These are phyloP conservation scores for Phrynosoma blainvillii DNA, from an alignment of 2,113 vertebrate genomes.

Conservation along the genomic window DNA sequence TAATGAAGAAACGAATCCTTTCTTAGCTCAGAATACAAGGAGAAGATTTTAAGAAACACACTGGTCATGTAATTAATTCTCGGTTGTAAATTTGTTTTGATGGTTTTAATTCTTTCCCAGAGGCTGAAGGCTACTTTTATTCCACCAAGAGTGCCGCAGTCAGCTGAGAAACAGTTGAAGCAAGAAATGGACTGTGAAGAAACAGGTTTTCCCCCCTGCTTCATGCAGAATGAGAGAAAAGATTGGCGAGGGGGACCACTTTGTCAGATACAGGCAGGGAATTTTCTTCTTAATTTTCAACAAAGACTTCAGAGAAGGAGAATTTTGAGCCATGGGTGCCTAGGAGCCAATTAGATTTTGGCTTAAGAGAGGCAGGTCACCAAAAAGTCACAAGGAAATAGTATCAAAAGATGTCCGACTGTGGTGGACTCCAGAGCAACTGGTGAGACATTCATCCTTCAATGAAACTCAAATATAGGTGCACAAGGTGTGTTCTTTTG, in stretches of 20 bases:
- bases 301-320: constrained; percentile 12
- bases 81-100: constrained; percentile 70
- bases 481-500: background rate
- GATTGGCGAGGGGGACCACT: background rate
- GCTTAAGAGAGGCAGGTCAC: background rate
- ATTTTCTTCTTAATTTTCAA: constrained; percentile 45
- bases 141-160: constrained; percentile 57
- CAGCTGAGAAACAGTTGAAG: constrained; percentile 33
- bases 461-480: background rate
- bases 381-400: constrained; percentile 11
- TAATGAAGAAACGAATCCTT: constrained; percentile 56
- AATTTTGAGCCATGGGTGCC: constrained; percentile 2
- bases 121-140: constrained; percentile 58
- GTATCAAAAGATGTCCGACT: background rate
- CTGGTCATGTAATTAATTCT: constrained; percentile 74
- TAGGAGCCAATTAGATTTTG: background rate
- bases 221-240: background rate
- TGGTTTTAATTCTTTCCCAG: constrained; percentile 73
- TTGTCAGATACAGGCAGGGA: constrained; percentile 13
- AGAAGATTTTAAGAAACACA: constrained; percentile 66
- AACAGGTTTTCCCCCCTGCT: background rate
- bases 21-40: constrained; percentile 53
- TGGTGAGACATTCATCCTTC: background rate
- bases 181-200: constrained; percentile 39
- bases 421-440: background rate